Conservation (phyloP, 2,888 invertebrate genomes). For the Platerodrilus igneus region DNA sequence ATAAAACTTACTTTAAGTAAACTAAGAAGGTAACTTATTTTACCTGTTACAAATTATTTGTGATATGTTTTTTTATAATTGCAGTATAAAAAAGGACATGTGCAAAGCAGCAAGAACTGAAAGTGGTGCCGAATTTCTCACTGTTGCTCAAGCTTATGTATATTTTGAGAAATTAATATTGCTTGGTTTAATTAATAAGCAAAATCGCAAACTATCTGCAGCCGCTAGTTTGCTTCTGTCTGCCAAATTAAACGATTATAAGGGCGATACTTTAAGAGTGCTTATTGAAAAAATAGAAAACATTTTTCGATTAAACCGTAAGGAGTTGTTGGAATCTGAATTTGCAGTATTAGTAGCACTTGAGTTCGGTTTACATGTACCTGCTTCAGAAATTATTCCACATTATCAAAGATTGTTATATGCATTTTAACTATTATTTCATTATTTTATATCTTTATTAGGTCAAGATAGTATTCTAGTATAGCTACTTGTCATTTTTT, state of each 20-base stretch:
- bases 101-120: slow-evolving; percentile 84
- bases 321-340: slow-evolving; percentile 86
- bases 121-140: slow-evolving; percentile 77
- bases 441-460: slow-evolving; percentile 11
- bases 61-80: slow-evolving; percentile 31
- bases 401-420: slow-evolving; percentile 92
- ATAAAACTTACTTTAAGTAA: slow-evolving; percentile 94
- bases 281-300: slow-evolving; percentile 92
- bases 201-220: slow-evolving; percentile 91
- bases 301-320: slow-evolving; percentile 83
- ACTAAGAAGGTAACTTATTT: slow-evolving; percentile 70
- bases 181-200: slow-evolving; percentile 87
- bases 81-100: slow-evolving; percentile 93
- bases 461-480: slow-evolving; percentile 9
- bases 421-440: slow-evolving; percentile 68
- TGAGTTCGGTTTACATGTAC: slow-evolving; percentile 90
- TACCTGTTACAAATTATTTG: slow-evolving; percentile 1
- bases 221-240: slow-evolving; percentile 91
- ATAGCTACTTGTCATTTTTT: too few relatives aligned
- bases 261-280: slow-evolving; percentile 79
- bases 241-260: slow-evolving; percentile 95
- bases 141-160: slow-evolving; percentile 95
- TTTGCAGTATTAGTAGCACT: slow-evolving; percentile 92
- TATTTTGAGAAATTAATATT: slow-evolving; percentile 96
- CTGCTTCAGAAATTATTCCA: slow-evolving; percentile 86